A percentile compares a stretch with the other conserved stretches of the same genome.
phyloP scores from a whole-genome alignment of 1,140 invertebrate species.

The Ostrea edulis region DNA sequence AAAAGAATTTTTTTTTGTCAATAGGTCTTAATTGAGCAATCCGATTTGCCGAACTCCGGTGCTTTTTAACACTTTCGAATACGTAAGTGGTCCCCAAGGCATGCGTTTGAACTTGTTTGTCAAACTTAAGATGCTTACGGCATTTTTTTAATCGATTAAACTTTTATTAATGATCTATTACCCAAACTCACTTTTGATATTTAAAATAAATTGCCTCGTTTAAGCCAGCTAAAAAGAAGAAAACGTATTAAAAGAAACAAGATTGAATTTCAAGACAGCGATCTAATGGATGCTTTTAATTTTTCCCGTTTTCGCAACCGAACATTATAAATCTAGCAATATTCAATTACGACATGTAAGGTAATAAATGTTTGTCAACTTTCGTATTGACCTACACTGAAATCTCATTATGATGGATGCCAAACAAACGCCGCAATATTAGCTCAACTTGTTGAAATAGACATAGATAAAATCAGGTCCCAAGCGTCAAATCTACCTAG shows the following conservation, averaged over 20 bases:
- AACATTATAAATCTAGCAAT: constrained; percentile 1
- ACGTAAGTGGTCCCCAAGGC: not conserved
- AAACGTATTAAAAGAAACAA: not conserved
- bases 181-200: not conserved
- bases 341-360: constrained; percentile 10
- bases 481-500: not conserved
- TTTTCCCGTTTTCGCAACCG: not conserved
- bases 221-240: not conserved
- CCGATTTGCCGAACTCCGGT: not conserved
- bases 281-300: not conserved
- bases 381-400: not conserved
- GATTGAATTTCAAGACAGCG: constrained; percentile 2
- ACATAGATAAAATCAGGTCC: constrained; percentile 12
- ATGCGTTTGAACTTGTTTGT: constrained; percentile 5
- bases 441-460: not conserved
- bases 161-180: not conserved
- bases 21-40: constrained; percentile 27
- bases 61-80: not conserved
- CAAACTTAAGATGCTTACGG: not conserved
- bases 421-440: not conserved
- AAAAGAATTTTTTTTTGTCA: not conserved
- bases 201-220: constrained; percentile 19
- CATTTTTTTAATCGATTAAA: constrained; percentile 1
- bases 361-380: constrained; percentile 12
- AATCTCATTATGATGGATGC: constrained; percentile 6